Conservation (phyloP, 2,113 vertebrate genomes). For the Climacteris rufus region DNA sequence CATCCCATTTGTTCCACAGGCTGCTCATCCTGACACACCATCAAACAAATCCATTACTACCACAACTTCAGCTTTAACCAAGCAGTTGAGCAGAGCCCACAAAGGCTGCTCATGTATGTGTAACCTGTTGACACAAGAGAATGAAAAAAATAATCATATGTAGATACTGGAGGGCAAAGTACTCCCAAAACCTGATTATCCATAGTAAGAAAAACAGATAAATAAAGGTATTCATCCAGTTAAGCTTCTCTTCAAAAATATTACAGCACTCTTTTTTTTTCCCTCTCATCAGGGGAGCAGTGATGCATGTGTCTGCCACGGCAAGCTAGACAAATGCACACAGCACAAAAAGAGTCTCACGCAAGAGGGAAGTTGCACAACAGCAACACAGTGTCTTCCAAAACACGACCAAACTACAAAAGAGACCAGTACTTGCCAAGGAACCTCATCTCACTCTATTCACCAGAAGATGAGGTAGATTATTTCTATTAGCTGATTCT, state of each 20-base stretch:
- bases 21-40: background rate
- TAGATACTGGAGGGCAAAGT: background rate
- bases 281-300: background rate
- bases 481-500: background rate
- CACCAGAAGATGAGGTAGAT: background rate
- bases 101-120: background rate
- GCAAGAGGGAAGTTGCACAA: background rate
- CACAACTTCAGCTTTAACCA: background rate
- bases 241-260: background rate
- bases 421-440: background rate
- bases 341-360: background rate
- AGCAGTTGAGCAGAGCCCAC: background rate
- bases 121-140: background rate
- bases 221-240: background rate
- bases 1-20: background rate
- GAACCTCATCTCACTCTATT: background rate
- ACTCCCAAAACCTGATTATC: background rate
- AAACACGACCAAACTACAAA: background rate
- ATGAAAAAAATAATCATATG: background rate
- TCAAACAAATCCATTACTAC: background rate
- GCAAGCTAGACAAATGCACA: background rate
- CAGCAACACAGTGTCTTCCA: background rate
- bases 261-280: background rate
- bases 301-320: background rate
- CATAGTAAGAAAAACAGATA: background rate